phyloP scores from a whole-genome alignment of 2,797 vertebrate genomes.

The Pipistrellus pipistrellus region DNA sequence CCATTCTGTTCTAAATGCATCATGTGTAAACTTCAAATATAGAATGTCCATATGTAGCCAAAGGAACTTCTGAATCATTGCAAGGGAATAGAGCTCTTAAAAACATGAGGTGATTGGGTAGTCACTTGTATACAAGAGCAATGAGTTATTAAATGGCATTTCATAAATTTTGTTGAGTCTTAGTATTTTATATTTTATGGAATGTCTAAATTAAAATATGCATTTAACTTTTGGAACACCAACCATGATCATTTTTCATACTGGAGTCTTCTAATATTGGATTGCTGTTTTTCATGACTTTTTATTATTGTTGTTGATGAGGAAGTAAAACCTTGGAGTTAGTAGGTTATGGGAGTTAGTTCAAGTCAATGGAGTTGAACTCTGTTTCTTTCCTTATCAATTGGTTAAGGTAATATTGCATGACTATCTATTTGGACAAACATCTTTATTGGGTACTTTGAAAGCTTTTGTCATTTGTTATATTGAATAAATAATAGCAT shows the following conservation, averaged over 20 bases:
- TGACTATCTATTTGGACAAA: background rate
- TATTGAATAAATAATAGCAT: background rate
- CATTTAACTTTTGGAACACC: slow-evolving; percentile 14
- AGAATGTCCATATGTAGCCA: background rate
- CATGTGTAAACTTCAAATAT: slow-evolving; percentile 1
- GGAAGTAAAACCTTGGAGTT: background rate
- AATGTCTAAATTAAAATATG: slow-evolving; percentile 26
- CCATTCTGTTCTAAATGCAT: slow-evolving; percentile 9
- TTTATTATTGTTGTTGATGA: background rate
- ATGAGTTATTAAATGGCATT: slow-evolving; percentile 3
- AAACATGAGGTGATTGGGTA: background rate
- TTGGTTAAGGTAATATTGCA: background rate
- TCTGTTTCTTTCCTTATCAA: background rate
- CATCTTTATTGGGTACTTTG: background rate
- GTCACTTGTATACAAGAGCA: slow-evolving; percentile 9
- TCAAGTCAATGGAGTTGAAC: background rate
- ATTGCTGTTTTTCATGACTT: background rate
- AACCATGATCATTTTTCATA: background rate
- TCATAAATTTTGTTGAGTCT: slow-evolving; percentile 22
- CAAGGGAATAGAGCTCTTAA: slow-evolving; percentile 32
- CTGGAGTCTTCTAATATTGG: slow-evolving; percentile 34
- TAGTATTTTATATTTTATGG: background rate
- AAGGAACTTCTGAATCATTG: slow-evolving; percentile 37
- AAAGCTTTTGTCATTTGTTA: background rate
- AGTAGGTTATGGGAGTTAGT: background rate